Evolutionary conservation across 2,797 vertebrate genomes (phyloP).

Genomic region (Myotis daubentonii): DNA sequence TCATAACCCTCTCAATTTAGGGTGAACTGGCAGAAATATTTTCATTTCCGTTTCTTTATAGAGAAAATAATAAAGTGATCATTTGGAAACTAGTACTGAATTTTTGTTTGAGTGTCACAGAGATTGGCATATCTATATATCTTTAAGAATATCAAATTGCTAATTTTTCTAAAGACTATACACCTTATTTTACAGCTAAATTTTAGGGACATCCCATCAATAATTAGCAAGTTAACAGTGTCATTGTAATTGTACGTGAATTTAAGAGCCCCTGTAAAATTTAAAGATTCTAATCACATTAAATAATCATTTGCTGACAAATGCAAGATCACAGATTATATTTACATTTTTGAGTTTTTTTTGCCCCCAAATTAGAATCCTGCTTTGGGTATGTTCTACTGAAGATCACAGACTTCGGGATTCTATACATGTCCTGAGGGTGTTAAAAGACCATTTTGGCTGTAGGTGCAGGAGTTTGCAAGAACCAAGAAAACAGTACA

Average conservation of each 20-base stretch:
- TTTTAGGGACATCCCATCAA: background rate
- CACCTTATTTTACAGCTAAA: background rate
- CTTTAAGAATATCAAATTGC: background rate
- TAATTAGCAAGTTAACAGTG: background rate
- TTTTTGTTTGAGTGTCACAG: background rate
- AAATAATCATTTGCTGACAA: slow-evolving; percentile 21
- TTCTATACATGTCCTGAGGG: background rate
- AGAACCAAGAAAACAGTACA: no score
- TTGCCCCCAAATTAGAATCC: background rate
- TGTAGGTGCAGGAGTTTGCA: no score
- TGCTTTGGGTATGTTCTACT: background rate
- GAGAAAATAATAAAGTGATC: slow-evolving; percentile 32
- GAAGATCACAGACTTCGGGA: background rate
- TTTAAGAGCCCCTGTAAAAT: background rate
- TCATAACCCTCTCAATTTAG: background rate
- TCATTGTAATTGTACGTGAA: background rate
- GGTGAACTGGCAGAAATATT: background rate
- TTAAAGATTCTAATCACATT: background rate
- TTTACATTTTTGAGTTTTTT: background rate
- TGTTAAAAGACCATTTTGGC: background rate
- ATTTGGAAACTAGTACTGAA: background rate
- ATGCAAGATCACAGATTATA: background rate
- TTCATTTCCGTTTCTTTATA: slow-evolving; percentile 8
- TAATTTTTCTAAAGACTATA: background rate
- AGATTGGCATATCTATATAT: background rate